These are phyloP conservation scores for Castor canadensis DNA, from an alignment of 2,113 vertebrate species.

Conservation along the genomic window DNA sequence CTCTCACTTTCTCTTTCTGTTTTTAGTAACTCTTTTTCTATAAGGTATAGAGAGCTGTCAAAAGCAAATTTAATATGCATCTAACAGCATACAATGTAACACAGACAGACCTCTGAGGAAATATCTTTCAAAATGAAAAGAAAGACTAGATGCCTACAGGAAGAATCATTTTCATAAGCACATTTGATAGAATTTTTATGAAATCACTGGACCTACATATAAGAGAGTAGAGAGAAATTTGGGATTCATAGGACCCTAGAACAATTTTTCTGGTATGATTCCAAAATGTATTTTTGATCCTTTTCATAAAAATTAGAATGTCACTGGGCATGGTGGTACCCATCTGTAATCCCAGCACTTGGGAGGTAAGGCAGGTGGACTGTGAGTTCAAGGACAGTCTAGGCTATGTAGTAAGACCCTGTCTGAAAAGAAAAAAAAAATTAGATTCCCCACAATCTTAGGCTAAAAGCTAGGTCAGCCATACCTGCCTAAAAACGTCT, in stretches of 20 bases:
- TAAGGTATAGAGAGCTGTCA: neutral
- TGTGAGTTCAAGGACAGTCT: too few relatives aligned
- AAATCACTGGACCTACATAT: neutral
- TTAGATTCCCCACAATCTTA: neutral
- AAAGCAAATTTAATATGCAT: constrained; percentile 25
- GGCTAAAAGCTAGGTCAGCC: neutral
- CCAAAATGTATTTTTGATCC: neutral
- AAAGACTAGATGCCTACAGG: neutral
- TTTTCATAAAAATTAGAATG: neutral
- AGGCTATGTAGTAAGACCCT: too few relatives aligned
- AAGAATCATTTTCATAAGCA: neutral
- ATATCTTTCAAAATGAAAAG: constrained; percentile 2
- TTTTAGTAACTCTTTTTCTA: constrained; percentile 8
- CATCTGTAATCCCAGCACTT: too few relatives aligned
- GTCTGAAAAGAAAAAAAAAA: neutral
- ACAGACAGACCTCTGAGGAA: neutral
- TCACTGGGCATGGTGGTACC: too few relatives aligned
- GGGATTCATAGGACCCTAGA: neutral
- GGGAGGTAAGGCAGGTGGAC: too few relatives aligned
- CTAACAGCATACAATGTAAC: neutral
- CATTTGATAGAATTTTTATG: neutral
- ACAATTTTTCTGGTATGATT: neutral
- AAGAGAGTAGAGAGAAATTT: neutral
- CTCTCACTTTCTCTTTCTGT: neutral
- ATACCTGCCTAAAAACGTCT: neutral